A percentile compares a stretch with the other conserved stretches of the same genome.
Evolutionary conservation across 2,113 vertebrate species (phyloP).

Genomic region (Hymenochirus boettgeri): DNA sequence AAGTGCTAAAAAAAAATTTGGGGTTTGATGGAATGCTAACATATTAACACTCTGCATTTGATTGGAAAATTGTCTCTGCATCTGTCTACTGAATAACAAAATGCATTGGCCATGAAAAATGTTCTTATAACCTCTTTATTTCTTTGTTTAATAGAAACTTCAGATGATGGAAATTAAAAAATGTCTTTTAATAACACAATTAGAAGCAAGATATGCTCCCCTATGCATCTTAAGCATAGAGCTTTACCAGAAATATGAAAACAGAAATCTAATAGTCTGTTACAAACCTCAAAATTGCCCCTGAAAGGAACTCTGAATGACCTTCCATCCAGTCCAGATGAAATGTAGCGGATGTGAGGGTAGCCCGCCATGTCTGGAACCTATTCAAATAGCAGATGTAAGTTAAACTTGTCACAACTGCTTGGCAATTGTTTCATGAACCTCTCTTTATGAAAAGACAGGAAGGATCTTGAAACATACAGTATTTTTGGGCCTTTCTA

Average conservation of each 20-base stretch:
- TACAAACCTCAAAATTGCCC: slow-evolving; percentile 93
- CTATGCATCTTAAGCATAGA: background rate
- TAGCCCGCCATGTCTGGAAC: slow-evolving; percentile 86
- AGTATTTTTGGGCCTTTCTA: background rate
- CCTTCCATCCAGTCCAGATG: slow-evolving; percentile 92
- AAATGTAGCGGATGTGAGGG: slow-evolving; percentile 98
- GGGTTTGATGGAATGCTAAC: slow-evolving; percentile 8
- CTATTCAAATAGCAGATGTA: slow-evolving; percentile 62
- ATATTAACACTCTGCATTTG: slow-evolving; percentile 66
- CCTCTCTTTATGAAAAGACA: background rate
- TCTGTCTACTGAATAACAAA: background rate
- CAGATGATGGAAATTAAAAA: background rate
- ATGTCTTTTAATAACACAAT: background rate
- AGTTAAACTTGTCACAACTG: slow-evolving; percentile 59
- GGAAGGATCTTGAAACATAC: background rate
- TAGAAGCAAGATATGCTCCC: background rate
- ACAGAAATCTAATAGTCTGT: slow-evolving; percentile 48
- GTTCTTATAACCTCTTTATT: too few relatives aligned
- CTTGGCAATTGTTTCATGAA: slow-evolving; percentile 20
- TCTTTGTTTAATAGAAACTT: background rate
- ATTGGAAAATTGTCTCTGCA: slow-evolving; percentile 21
- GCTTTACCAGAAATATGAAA: slow-evolving; percentile 30
- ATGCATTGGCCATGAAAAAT: too few relatives aligned
- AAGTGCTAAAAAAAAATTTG: too few relatives aligned
- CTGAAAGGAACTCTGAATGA: slow-evolving; percentile 79